Base-by-base conservation (phyloP, 2,888 invertebrate species). In the Epinotia demarniana region DNA sequence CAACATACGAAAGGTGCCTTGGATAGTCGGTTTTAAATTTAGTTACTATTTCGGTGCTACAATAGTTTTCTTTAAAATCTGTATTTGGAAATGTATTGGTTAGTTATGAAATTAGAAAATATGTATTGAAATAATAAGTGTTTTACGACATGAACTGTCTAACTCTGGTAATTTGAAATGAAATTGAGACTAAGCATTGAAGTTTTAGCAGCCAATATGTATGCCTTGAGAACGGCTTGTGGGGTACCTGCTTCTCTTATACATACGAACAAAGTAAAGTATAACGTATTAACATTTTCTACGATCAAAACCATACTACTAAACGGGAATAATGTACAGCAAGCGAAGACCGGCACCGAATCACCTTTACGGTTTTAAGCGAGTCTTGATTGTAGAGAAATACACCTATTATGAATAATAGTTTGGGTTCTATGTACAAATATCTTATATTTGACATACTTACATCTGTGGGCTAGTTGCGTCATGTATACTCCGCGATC, bases 171-270 rank as follows among this genome's bases (percentile, higher is more conserved):
- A 16, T 69, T 19, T 1, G 23, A 27, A 58, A 68, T 58, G 43
- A 19, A 69, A n/a, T 57, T 57, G 63, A 33, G 13, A 64, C 6
- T 64, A 63, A 16, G 19, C 55, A 46, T 64, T 58, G 46, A 12
- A 49, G 23, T 66, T 58, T 49, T 60, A 64, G 72, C 80, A 87
- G 90, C 91, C 91, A 90, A 90, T 92, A 90, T 91, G 88, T 90
- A 90, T 85, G 89, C 84, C 80, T 85, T 84, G 89, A 85, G 87
- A 87, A 80, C 79, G 76, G 77, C 76, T 76, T 49, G 67, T 61
- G 73, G 73, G 80, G 75, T 73, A 63, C 80, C 83, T 82, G 81
- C 81, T 81, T 81, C 83, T 84, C 80, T 78, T 64, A 23, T 61
- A 68, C 23, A 64, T 70, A 49, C 69, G 46, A 57, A 64, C 53